Base-by-base conservation (phyloP, 2,888 invertebrate species). In the Erebia ligea region DNA sequence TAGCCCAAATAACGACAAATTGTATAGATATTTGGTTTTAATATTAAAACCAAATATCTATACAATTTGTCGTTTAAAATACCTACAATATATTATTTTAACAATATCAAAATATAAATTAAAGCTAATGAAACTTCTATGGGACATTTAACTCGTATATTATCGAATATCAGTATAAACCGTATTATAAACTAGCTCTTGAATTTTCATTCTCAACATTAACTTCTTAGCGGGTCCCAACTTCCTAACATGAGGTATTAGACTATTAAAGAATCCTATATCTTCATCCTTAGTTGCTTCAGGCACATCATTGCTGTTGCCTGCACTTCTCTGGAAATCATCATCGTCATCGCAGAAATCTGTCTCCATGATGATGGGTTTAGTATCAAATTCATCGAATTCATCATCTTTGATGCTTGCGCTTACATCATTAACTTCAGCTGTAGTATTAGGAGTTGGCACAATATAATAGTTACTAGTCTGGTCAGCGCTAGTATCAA, bases 281-380 rank as follows among this genome's bases (percentile, higher is more conserved):
- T 93, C 93, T 71, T 93, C 93, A 72, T 93, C 92, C 69, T 92
- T 93, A 0, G 84, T 78, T 0, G 83, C 79, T 67, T 85, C 86
- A 10, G 78, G 77, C 0, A 75, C 57, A 9, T 77, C 80, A 4
- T 57, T 73, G 6, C 72, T 75, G 17, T 68, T 71, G 2, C 80
- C 73, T 0, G 77, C 73, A 52, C 82, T 84, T 73, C 85, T 90
- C 9, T 81, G 87, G 0, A 85, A 85, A 50, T 91, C 91, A 42
- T 92, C 91, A 56, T 92, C 92, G 72, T 92, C 92, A 70, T 92
- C 92, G 65, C 91, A 91, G 62, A 93, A 93, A 76, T 93, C 92
- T 0, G 92, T 91, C 73, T 93, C 92, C 86, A 89, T 87, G 48
- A 93, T 90, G 1, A 92, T 85, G 11, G 92, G 92, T 80, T 93